These are phyloP conservation scores for Lampris incognitus DNA, from an alignment of 2,113 vertebrate species.

Conservation along the genomic window DNA sequence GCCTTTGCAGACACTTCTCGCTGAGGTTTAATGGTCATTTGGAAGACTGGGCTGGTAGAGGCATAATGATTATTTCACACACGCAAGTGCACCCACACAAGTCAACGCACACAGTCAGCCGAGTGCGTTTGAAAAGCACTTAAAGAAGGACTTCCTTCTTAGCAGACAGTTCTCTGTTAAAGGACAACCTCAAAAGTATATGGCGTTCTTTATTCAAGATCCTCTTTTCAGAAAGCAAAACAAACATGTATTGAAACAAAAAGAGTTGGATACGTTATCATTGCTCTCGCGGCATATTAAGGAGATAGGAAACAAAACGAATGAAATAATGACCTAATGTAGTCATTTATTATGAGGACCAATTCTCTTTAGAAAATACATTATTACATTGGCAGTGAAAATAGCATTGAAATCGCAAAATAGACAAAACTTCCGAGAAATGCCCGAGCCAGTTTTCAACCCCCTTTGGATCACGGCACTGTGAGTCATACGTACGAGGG, in stretches of 20 bases:
- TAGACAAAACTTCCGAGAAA: neutral
- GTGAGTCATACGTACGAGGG: slow-evolving; percentile 47
- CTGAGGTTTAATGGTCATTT: neutral
- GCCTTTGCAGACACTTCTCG: neutral
- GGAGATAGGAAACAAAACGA: no score
- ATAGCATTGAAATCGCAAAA: neutral
- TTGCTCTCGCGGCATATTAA: neutral
- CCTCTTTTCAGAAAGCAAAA: neutral
- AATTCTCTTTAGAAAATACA: slow-evolving; percentile 8
- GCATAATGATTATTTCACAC: slow-evolving; percentile 1
- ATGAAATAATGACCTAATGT: no score
- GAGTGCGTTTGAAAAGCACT: neutral
- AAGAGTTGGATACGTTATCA: neutral
- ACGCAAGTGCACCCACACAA: slow-evolving; percentile 26
- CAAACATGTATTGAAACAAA: neutral
- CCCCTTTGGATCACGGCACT: slow-evolving; percentile 17
- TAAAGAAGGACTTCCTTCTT: slow-evolving; percentile 2
- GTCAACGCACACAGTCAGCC: neutral
- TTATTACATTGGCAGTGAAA: neutral
- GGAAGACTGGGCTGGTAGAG: neutral
- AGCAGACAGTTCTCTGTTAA: neutral
- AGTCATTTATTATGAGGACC: no score
- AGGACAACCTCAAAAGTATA: no score
- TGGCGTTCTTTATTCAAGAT: slow-evolving; percentile 24
- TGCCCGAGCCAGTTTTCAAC: neutral